Evolutionary conservation across 2,888 invertebrate species (phyloP), one percentile per base, ranked within the genome.

Genomic region (Noctua pronuba): DNA sequence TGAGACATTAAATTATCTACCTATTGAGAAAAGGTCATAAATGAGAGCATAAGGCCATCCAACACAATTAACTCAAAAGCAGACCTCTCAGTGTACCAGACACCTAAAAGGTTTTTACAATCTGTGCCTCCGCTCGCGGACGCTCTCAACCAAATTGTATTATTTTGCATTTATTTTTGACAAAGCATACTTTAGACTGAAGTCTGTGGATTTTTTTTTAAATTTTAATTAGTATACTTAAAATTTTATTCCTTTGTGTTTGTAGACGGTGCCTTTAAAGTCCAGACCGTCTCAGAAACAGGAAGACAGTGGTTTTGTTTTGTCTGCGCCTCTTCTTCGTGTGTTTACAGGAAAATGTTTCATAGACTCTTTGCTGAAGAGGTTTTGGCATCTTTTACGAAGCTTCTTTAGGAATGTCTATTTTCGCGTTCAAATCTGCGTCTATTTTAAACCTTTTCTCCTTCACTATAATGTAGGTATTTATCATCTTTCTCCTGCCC

Each of bases 121-220:
- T 93, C 93, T 92, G 91, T 88, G 92, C 89, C 90, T 90, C 91
- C 81, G 89, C 89, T 89, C 88, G 91, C 89, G 92, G 91, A 92
- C 91, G 93, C 94, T 95, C 93, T 95, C 93, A 94, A 92, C 93
- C 91, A 95, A 96, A 96, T 96, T 96, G 96, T 96, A 96, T 96
- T 96, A 96, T 95, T 96, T 96, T 95, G 95, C 96, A 96, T 96
- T 95, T 93, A 95, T 94, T 96, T 95, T 95, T 96, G 94, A 95
- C 94, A 94, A 94, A 94, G 94, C 93, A 92, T 92, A 92, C 93
- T 93, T 91, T 89, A 89, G 88, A 90, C 88, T 89, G 91, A 88
- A 87, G 90, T 91, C 75, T 38, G 88, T 86, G 86, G 88, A 88
- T 90, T 86, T 86, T 85, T 86, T 85, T 88, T 88, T 79, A 38